Evolutionary conservation across 2,113 vertebrate genomes (phyloP).

Genomic region (Dromas ardeola): DNA sequence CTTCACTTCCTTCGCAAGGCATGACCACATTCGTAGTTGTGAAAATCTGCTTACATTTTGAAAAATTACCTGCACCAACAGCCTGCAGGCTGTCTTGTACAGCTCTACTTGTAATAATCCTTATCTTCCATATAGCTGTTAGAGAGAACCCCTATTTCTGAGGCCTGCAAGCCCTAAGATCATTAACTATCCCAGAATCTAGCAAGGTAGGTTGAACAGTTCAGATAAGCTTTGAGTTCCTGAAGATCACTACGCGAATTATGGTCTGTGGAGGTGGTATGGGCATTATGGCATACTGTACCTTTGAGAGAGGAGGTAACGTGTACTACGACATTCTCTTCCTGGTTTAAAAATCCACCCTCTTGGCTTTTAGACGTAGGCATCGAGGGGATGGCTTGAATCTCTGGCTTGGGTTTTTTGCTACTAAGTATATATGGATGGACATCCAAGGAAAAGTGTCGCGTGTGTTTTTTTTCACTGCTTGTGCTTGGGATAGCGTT

Average conservation of each 20-base stretch:
- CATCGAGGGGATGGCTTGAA: conserved; percentile 73
- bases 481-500: conserved; percentile 37
- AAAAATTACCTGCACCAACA: background rate
- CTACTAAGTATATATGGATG: conserved; percentile 93
- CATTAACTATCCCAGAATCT: background rate
- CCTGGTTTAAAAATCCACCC: conserved; percentile 80
- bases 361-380: conserved; percentile 86
- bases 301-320: conserved; percentile 77
- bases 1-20: background rate
- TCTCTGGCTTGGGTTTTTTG: conserved; percentile 89
- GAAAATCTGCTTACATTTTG: background rate
- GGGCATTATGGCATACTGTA: conserved; percentile 53
- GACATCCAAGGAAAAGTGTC: conserved; percentile 96
- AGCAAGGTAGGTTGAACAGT: background rate
- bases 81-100: background rate
- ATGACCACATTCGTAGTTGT: background rate
- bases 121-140: background rate
- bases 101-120: background rate
- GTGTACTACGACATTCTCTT: conserved; percentile 68
- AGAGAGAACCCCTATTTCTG: background rate
- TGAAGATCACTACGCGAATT: background rate
- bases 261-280: background rate
- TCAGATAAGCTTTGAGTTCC: background rate
- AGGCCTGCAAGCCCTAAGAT: background rate
- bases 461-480: conserved; percentile 90